Evolutionary conservation across 2,113 vertebrate genomes (phyloP), one percentile per base, ranked within the genome.

Genomic region (Xenopus tropicalis): DNA sequence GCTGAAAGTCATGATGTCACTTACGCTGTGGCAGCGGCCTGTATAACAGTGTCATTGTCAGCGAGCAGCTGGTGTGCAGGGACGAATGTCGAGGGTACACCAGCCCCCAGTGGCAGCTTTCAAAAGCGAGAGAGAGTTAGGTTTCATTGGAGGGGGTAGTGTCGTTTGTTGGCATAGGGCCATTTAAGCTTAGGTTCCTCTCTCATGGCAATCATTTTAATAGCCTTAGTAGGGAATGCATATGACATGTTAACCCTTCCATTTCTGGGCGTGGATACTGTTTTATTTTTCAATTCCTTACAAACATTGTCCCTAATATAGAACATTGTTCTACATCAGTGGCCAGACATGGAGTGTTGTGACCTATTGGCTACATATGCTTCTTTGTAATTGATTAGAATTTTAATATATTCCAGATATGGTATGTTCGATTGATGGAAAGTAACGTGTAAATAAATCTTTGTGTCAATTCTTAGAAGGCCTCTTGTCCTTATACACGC

Each of bases 21-120:
- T 21, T 25, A 48, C 22, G 19, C 25, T 52, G 3, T 37, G 29
- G 46, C 44, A 52, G 54, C 22, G 54, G 52, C 65, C 21, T 24
- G 29, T n/a, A 68, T 57, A 74, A 56, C 72, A 54, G 46, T 76
- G 59, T 54, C 66, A 76, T 76, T 76, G 66, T 76, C 22, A 20
- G 16, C 25, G 52, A 29, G 48, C 73, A 76, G 72, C 73, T 76
- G 73, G 66, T 69, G 73, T 56, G 46, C 25, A 75, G 72, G 24
- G 16, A 52, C 72, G 69, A 75, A 29, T 75, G 59, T 54, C 19
- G 23, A 14, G 56, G 58, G 66, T 29, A n/a, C 43, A 57, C 58
- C 48, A 43, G 51, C 43, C 72, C 37, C 66, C 58, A 19, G 21
- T 42, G 57, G 72, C 22, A 68, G 56, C 69, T 70, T 14, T 61